Conservation (phyloP, 2,888 invertebrate species). For the Melolontha melolontha region DNA sequence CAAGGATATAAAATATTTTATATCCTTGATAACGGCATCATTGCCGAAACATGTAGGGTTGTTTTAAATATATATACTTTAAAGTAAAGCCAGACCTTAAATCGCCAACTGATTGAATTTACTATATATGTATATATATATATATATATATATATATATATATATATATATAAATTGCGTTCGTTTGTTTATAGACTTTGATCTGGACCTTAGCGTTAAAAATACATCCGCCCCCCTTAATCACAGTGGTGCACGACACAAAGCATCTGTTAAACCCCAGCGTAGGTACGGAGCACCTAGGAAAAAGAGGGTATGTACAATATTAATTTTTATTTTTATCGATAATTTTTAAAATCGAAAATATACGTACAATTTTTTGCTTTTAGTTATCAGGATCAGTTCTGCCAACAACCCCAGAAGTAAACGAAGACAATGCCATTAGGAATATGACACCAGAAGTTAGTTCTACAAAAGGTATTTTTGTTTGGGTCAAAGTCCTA, state of each 20-base stretch:
- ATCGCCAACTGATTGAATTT: no score
- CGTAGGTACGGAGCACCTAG: slow-evolving; percentile 81
- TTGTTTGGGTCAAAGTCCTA: slow-evolving; percentile 3
- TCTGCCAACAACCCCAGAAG: slow-evolving; percentile 80
- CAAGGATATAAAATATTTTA: no score
- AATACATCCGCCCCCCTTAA: slow-evolving; percentile 74
- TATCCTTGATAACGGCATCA: no score
- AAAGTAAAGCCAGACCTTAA: no score
- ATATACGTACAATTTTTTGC: neutral
- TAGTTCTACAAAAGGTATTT: slow-evolving; percentile 55
- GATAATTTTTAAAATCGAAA: neutral
- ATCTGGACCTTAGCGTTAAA: slow-evolving; percentile 65
- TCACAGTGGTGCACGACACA: slow-evolving; percentile 84
- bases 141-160: neutral
- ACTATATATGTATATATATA: neutral
- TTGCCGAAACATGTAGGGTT: no score
- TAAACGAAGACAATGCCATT: slow-evolving; percentile 77
- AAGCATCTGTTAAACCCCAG: slow-evolving; percentile 82
- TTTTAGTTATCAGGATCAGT: slow-evolving; percentile 50
- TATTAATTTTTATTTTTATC: slow-evolving; percentile 61
- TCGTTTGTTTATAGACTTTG: slow-evolving; percentile 55
- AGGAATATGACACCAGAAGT: slow-evolving; percentile 75
- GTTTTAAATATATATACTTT: no score
- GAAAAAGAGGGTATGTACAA: slow-evolving; percentile 71
- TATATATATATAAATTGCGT: neutral